Conservation (phyloP, 2,888 invertebrate genomes). For the Eudasyphora cyanicolor region DNA sequence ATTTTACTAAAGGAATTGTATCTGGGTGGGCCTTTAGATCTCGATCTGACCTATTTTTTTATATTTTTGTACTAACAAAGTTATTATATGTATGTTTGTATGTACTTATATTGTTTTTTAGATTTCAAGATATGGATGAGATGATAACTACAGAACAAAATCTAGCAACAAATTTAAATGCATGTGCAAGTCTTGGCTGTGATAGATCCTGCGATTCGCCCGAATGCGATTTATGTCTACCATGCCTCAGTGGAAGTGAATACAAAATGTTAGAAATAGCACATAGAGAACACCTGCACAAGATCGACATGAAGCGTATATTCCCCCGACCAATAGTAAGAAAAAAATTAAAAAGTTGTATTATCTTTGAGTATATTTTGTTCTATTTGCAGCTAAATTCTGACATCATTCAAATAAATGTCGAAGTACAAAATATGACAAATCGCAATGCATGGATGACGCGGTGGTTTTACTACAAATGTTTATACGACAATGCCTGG, state of each 20-base stretch:
- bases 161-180: slow-evolving; percentile 86
- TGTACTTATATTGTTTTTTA: slow-evolving; percentile 71
- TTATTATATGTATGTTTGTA: no score
- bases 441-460: slow-evolving; percentile 87
- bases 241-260: slow-evolving; percentile 85
- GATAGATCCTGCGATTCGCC: slow-evolving; percentile 84
- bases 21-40: no score
- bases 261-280: slow-evolving; percentile 84
- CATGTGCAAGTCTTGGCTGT: slow-evolving; percentile 83
- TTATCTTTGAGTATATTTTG: background rate
- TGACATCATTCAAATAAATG: slow-evolving; percentile 73
- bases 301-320: slow-evolving; percentile 89
- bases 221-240: slow-evolving; percentile 89
- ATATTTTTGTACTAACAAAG: no score
- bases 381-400: slow-evolving; percentile 69
- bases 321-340: slow-evolving; percentile 86
- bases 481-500: slow-evolving; percentile 89
- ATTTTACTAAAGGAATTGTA: no score
- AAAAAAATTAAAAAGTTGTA: background rate
- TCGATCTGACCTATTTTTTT: no score
- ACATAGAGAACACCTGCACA: slow-evolving; percentile 89
- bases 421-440: slow-evolving; percentile 82
- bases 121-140: slow-evolving; percentile 81
- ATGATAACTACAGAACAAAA: slow-evolving; percentile 90
- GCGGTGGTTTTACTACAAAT: slow-evolving; percentile 95